Conservation (phyloP, 1,140 invertebrate genomes). For the Frieseomelitta varia region DNA sequence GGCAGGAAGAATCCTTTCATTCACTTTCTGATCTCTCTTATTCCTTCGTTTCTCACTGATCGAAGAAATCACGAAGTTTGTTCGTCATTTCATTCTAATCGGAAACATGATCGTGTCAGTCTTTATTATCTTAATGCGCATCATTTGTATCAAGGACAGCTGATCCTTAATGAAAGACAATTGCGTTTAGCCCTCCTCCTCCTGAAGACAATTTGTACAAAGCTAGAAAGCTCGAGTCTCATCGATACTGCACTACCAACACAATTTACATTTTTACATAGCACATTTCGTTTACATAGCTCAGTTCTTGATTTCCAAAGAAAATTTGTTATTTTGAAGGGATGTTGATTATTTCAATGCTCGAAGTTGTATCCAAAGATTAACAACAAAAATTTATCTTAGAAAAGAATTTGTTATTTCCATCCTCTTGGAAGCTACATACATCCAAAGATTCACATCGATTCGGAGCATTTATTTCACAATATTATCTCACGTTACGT, state of each 20-base stretch:
- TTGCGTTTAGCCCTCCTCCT: neutral
- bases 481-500: neutral
- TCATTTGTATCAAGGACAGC: constrained; percentile 13
- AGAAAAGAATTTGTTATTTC: no score
- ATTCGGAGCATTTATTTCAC: neutral
- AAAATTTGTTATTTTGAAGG: no score
- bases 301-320: neutral
- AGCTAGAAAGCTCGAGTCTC: neutral
- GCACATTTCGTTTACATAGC: neutral
- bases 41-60: neutral
- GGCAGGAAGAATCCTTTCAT: constrained; percentile 1
- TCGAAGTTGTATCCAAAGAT: neutral
- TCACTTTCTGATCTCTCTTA: neutral
- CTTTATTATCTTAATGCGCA: neutral
- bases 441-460: neutral
- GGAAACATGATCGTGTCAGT: neutral
- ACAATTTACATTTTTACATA: neutral
- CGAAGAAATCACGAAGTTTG: constrained; percentile 21
- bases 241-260: constrained; percentile 5
- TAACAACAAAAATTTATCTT: neutral
- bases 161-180: neutral
- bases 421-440: no score
- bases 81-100: constrained; percentile 46
- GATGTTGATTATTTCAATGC: neutral
- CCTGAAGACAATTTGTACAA: neutral